A percentile compares a stretch with the other conserved stretches of the same genome.
Conservation (phyloP, 2,797 vertebrate species). For the Enteromius unitaeniatus region DNA sequence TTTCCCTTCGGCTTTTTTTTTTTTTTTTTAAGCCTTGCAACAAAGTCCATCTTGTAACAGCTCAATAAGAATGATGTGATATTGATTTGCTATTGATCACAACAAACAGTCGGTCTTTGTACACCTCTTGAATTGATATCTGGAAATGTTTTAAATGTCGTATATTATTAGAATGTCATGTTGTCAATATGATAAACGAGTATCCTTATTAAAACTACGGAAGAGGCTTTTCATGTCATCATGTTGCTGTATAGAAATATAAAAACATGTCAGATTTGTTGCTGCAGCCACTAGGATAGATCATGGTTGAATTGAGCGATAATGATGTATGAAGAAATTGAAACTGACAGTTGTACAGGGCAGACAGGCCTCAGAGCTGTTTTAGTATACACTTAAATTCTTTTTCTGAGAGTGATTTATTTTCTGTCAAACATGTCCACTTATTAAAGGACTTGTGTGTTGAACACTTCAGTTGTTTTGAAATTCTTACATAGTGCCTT, state of each 20-base stretch:
- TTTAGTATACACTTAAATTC: not conserved
- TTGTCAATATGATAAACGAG: not conserved
- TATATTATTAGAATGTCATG: not conserved
- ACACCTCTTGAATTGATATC: not conserved
- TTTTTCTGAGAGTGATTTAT: conserved; percentile 9
- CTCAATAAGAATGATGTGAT: not conserved
- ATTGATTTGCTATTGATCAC: conserved; percentile 20
- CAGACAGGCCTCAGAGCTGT: conserved; percentile 15
- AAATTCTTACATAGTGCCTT: not conserved
- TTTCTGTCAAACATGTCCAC: not conserved
- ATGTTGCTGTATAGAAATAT: not conserved
- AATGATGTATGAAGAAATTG: conserved; percentile 21
- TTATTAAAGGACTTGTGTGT: not conserved
- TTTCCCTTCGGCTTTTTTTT: not conserved
- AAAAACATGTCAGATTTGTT: not conserved
- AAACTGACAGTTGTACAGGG: conserved; percentile 22
- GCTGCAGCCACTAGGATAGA: conserved; percentile 14
- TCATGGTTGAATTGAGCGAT: conserved; percentile 21
- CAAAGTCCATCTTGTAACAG: not conserved
- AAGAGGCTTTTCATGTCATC: not conserved
- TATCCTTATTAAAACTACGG: not conserved
- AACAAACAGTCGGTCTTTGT: not conserved
- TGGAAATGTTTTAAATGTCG: not conserved
- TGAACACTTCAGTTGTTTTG: not conserved
- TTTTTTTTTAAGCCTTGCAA: not conserved